These are phyloP conservation scores for Pentalonia nigronervosa DNA, from an alignment of 1,140 invertebrate genomes.

Conservation along the genomic window DNA sequence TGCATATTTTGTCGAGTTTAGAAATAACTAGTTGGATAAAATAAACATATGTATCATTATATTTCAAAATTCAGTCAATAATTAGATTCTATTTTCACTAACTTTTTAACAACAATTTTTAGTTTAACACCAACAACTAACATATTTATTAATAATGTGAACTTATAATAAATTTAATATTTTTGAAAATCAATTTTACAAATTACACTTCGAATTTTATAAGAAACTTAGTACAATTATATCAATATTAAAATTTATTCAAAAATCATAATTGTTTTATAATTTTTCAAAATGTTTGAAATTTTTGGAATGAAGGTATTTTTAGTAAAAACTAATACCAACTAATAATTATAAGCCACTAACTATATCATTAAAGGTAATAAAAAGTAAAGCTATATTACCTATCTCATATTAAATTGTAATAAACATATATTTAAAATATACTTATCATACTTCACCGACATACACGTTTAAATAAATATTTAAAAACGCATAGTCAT, in stretches of 20 bases:
- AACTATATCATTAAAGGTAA: background rate
- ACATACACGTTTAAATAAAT: background rate
- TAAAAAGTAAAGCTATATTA: background rate
- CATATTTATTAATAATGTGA: background rate
- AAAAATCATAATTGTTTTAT: background rate
- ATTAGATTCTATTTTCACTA: background rate
- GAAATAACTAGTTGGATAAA: constrained; percentile 16
- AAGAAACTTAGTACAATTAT: background rate
- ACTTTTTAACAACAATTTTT: constrained; percentile 1
- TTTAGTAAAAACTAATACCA: no score
- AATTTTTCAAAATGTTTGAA: background rate
- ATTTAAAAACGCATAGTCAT: background rate
- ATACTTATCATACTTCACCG: background rate
- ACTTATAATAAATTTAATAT: background rate
- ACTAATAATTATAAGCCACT: background rate
- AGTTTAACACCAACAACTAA: background rate
- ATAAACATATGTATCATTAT: constrained; percentile 18
- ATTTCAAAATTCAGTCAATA: background rate
- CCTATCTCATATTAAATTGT: background rate
- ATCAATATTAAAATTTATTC: background rate
- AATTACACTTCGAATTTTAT: background rate
- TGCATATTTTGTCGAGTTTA: constrained; percentile 5
- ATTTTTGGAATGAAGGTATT: background rate
- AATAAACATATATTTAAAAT: background rate
- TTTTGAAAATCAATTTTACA: background rate